Evolutionary conservation across 1,140 invertebrate species (phyloP).

Genomic region (Odontomachus brunneus): DNA sequence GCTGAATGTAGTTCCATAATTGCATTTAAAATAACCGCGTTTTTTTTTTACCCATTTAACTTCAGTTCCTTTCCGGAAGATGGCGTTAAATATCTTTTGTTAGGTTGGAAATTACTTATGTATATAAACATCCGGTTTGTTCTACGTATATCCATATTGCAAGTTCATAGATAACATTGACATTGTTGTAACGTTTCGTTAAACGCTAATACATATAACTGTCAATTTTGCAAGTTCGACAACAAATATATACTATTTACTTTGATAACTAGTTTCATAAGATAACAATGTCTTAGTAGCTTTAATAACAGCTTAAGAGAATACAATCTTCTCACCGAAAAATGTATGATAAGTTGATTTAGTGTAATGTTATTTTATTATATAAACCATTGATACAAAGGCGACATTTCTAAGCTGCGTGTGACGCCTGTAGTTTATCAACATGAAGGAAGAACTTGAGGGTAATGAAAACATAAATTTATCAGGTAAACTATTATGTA

Average conservation of each 20-base stretch:
- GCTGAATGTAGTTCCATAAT: too few species aligned
- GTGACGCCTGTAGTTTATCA: background rate
- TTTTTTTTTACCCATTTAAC: too few species aligned
- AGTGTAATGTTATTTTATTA: background rate
- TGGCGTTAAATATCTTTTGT: too few species aligned
- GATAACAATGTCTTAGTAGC: background rate
- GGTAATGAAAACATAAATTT: constrained; percentile 9
- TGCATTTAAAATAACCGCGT: too few species aligned
- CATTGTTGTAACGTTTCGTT: background rate
- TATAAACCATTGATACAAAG: background rate
- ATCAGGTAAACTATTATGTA: constrained; percentile 35
- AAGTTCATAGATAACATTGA: too few species aligned
- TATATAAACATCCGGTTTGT: too few species aligned
- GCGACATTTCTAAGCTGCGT: background rate
- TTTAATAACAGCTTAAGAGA: too few species aligned
- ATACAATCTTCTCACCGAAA: background rate
- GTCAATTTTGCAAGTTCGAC: background rate
- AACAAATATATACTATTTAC: background rate
- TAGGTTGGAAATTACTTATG: too few species aligned
- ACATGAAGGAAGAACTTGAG: constrained; percentile 50
- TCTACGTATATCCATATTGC: too few species aligned
- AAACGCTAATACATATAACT: background rate
- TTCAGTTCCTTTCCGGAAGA: too few species aligned
- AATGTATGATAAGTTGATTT: background rate
- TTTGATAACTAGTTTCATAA: background rate